Evolutionary conservation across 2,888 invertebrate species (phyloP), one percentile per base, ranked within the genome.

Genomic region (Petrophora chlorosata): DNA sequence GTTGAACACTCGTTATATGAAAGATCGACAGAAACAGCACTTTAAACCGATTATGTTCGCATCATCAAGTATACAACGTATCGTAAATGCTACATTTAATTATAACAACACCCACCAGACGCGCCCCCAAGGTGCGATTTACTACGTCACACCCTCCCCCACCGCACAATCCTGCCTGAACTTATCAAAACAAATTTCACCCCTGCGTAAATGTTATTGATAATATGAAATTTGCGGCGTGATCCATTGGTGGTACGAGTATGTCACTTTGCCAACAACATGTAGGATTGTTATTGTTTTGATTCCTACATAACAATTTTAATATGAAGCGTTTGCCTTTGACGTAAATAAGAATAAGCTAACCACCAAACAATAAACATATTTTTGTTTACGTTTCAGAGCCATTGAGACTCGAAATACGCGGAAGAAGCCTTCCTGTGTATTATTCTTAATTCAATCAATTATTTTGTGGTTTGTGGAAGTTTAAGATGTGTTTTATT

Each of bases 171-270:
- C 40, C 43, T 32, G 15, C 44, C 46, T 10, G 39, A 62, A 67
- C 51, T 65, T 66, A 62, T 65, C 55, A 67, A 67, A 55, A 65
- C 61, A 54, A 69, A 67, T 64, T 60, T 66, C 55, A 44, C 42
- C 41, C 22, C 16, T 26, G 19, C 28, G 36, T 32, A 43, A 53
- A 53, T 35, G 40, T 43, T 40, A 42, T 42, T 15, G 9, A 40
- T n/a, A n/a, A n/a, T 28, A 38, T 29, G 23, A 34, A 46, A 42
- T 38, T 33, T 8, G 28, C 33, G 16, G 12, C 22, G 25, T 14
- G n/a, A 12, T 22, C 15, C 23, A 23, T 40, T 40, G 39, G 22
- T 22, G 15, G 15, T 14, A 45, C n/a, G n/a, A n/a, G n/a, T n/a
- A n/a, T n/a, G n/a, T n/a, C n/a, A n/a, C 44, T 38, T 38, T 25